These are phyloP conservation scores for Anthoscopus minutus DNA, from an alignment of 2,113 vertebrate species.

Conservation along the genomic window DNA sequence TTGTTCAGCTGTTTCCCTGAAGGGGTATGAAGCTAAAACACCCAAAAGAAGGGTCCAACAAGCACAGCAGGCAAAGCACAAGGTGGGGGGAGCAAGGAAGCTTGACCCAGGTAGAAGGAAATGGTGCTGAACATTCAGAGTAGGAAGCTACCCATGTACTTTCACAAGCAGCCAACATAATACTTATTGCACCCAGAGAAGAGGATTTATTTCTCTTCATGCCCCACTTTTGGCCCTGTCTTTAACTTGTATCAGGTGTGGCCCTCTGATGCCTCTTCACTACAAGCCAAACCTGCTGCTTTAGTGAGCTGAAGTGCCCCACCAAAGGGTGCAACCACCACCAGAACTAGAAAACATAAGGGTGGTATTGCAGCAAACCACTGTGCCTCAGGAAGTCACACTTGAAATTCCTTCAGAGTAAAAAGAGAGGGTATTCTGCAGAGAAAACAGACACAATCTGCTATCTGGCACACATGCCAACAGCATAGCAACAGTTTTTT, in stretches of 20 bases:
- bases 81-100: rapidly evolving
- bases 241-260: neutral
- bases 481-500: neutral
- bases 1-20: neutral
- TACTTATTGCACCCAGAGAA: neutral
- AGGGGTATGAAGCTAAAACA: neutral
- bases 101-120: neutral
- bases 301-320: neutral
- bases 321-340: neutral
- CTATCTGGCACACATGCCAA: neutral
- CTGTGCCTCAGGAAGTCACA: neutral
- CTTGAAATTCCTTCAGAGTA: neutral
- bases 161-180: neutral
- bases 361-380: neutral
- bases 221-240: neutral
- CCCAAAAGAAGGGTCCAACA: neutral
- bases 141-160: neutral
- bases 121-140: neutral
- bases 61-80: neutral
- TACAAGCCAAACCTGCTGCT: neutral
- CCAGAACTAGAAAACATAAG: neutral
- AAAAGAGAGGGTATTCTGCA: neutral
- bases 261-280: neutral
- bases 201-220: neutral
- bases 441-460: neutral